phyloP scores from a whole-genome alignment of 2,888 invertebrate genomes.

The Salpingus planirostris region DNA sequence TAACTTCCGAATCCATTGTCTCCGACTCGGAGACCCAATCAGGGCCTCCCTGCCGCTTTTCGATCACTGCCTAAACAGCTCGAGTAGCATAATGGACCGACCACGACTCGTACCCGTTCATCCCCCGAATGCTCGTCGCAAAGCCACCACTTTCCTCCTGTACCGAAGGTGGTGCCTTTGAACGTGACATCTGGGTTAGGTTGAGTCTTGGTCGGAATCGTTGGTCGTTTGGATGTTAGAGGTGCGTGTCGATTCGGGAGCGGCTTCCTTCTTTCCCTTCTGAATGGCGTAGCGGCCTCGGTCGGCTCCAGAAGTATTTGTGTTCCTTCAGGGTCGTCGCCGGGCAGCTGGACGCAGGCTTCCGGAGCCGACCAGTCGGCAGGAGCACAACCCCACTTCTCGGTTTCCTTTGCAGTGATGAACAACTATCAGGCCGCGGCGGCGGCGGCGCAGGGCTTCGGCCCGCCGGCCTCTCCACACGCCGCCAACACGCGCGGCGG shows the following conservation, averaged over 20 bases:
- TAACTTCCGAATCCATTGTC: no score
- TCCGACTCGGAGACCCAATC: no score
- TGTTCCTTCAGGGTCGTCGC: slow-evolving; percentile 32
- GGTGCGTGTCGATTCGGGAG: background rate
- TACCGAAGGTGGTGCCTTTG: no score
- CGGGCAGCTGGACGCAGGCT: slow-evolving; percentile 29
- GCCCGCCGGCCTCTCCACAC: slow-evolving; percentile 77
- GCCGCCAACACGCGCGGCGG: slow-evolving; percentile 57
- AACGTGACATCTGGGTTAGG: no score
- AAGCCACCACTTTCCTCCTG: no score
- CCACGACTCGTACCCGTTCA: no score
- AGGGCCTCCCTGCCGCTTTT: no score
- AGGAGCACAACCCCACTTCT: slow-evolving; percentile 33
- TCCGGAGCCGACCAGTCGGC: slow-evolving; percentile 36
- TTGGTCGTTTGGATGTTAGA: no score
- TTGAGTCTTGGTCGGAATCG: no score
- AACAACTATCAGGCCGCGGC: slow-evolving; percentile 87
- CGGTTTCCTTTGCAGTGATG: slow-evolving; percentile 68
- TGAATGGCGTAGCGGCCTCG: slow-evolving; percentile 20
- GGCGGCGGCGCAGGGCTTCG: slow-evolving; percentile 69
- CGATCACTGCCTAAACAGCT: no score
- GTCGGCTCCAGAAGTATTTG: slow-evolving; percentile 35
- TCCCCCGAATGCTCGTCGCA: no score
- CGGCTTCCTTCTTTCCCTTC: slow-evolving; percentile 1
- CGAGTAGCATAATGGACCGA: no score